Evolutionary conservation across 2,888 invertebrate species (phyloP).

Genomic region (Tipula unca): DNA sequence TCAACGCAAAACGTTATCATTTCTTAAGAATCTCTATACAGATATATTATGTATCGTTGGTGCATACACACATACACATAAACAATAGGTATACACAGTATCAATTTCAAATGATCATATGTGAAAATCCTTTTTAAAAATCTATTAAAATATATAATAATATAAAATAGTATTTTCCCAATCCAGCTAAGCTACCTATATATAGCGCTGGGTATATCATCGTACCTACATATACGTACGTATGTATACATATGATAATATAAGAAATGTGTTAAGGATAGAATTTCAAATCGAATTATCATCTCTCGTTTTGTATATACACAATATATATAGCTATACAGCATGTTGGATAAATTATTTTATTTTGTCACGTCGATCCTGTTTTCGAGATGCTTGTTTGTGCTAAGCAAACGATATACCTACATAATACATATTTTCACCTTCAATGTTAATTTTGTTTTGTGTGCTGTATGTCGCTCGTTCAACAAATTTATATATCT

Average conservation of each 20-base stretch:
- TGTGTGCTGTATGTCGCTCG: neutral
- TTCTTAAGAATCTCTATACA: neutral
- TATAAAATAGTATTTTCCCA: neutral
- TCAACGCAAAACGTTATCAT: neutral
- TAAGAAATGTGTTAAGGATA: slow-evolving; percentile 2
- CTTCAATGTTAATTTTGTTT: neutral
- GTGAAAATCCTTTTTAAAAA: slow-evolving; percentile 8
- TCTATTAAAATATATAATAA: neutral
- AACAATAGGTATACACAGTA: neutral
- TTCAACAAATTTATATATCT: neutral
- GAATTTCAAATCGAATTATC: slow-evolving; percentile 14
- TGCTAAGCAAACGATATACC: neutral
- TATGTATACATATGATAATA: neutral
- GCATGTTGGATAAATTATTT: neutral
- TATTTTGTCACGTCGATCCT: neutral
- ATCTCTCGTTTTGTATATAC: neutral
- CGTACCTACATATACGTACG: neutral
- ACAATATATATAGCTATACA: neutral
- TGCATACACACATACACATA: no score
- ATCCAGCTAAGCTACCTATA: neutral
- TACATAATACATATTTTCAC: neutral
- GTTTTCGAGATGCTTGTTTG: neutral
- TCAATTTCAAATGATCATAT: neutral
- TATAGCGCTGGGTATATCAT: no score
- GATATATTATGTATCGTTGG: neutral